Evolutionary conservation across 2,113 vertebrate species (phyloP).

Genomic region (Triplophysa rosa): DNA sequence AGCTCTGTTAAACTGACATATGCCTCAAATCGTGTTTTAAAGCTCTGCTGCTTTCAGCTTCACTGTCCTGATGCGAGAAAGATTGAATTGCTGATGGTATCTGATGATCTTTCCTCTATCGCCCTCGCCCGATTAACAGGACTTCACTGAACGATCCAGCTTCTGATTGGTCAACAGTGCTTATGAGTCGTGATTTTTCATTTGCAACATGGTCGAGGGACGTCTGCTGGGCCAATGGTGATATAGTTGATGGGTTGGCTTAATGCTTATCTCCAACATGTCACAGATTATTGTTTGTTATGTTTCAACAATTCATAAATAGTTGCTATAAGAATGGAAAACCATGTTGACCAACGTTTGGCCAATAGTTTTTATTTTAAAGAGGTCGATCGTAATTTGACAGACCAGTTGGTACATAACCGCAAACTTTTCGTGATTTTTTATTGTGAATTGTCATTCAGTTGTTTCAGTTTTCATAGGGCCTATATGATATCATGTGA

Average conservation of each 20-base stretch:
- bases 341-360: no score
- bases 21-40: slow-evolving; percentile 10
- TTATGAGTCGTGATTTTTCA: slow-evolving; percentile 23
- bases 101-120: slow-evolving; percentile 38
- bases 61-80: slow-evolving; percentile 12
- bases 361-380: no score
- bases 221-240: slow-evolving; percentile 35
- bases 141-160: slow-evolving; percentile 37
- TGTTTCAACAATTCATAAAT: background rate
- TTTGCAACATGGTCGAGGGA: slow-evolving; percentile 9
- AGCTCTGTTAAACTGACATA: background rate
- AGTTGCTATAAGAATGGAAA: background rate
- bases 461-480: background rate
- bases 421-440: background rate
- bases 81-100: slow-evolving; percentile 37
- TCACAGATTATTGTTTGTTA: background rate
- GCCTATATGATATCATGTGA: no score
- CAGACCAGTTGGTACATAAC: no score
- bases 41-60: slow-evolving; percentile 10
- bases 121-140: slow-evolving; percentile 8
- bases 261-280: background rate
- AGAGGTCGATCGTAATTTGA: no score
- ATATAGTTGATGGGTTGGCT: slow-evolving; percentile 10
- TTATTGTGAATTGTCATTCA: background rate
- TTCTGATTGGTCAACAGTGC: slow-evolving; percentile 17